A percentile compares a stretch with the other conserved stretches of the same genome.
These are phyloP conservation scores for Trissolcus brochymenae DNA, from an alignment of 2,888 invertebrate genomes.

Conservation along the genomic window DNA sequence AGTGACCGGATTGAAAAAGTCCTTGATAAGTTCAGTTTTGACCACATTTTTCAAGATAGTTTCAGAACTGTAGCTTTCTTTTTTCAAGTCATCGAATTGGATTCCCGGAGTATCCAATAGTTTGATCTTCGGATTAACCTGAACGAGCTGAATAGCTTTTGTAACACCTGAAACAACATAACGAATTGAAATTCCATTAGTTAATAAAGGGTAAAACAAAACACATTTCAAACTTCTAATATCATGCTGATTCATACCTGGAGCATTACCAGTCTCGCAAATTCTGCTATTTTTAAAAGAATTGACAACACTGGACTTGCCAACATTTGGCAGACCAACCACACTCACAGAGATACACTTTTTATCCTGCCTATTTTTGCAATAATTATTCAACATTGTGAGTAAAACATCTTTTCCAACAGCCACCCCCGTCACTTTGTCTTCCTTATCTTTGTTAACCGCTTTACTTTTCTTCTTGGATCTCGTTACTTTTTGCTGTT, in stretches of 20 bases:
- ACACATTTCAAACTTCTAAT: too few relatives aligned
- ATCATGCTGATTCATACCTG: conserved; percentile 80
- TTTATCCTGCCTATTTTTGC: conserved; percentile 87
- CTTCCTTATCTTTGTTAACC: conserved; percentile 76
- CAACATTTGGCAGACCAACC: conserved; percentile 98
- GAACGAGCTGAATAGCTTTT: conserved; percentile 95
- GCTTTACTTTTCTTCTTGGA: conserved; percentile 74
- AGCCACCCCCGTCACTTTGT: conserved; percentile 87
- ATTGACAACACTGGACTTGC: conserved; percentile 99
- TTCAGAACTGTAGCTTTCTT: conserved; percentile 81
- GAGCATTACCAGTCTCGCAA: conserved; percentile 95
- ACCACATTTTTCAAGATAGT: conserved; percentile 93
- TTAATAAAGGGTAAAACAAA: too few relatives aligned
- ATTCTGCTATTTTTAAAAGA: conserved; percentile 94
- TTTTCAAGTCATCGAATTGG: conserved; percentile 84
- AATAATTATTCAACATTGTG: conserved; percentile 95
- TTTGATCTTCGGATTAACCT: conserved; percentile 95
- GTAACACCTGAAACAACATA: conserved; percentile 66
- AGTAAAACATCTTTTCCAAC: conserved; percentile 95
- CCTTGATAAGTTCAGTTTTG: conserved; percentile 87
- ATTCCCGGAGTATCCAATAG: conserved; percentile 97
- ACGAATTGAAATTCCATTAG: background rate
- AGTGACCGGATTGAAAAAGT: conserved; percentile 90
- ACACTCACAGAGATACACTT: conserved; percentile 96
- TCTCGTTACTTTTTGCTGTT: conserved; percentile 87